These are phyloP conservation scores for Dunckerocampus dactyliophorus DNA, from an alignment of 2,113 vertebrate genomes.

Conservation along the genomic window DNA sequence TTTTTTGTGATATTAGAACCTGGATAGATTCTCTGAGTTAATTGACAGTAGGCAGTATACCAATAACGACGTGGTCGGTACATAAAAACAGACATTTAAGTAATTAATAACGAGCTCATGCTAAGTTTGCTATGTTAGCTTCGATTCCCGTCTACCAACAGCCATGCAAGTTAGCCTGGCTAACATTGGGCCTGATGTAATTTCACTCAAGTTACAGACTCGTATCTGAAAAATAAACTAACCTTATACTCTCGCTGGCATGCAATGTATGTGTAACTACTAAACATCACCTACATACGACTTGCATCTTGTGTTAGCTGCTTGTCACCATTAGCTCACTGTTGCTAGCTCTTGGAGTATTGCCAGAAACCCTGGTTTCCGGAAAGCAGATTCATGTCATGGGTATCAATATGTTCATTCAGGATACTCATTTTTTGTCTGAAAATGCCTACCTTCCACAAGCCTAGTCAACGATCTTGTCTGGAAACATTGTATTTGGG, in stretches of 20 bases:
- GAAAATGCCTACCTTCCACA: no score
- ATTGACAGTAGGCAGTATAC: neutral
- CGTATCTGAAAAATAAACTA: neutral
- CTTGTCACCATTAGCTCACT: neutral
- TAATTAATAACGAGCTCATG: neutral
- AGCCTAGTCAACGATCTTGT: no score
- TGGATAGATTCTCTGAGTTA: neutral
- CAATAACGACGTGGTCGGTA: neutral
- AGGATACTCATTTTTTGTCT: no score
- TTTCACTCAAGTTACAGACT: neutral
- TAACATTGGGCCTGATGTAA: constrained; percentile 25
- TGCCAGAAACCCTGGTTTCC: constrained; percentile 1
- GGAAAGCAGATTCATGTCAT: neutral
- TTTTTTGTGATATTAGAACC: neutral
- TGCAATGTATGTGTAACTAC: no score
- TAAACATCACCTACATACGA: neutral
- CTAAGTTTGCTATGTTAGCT: constrained; percentile 36
- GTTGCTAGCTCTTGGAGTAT: neutral
- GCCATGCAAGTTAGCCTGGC: constrained; percentile 24
- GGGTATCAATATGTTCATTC: neutral
- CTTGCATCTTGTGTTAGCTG: no score
- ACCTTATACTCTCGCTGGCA: neutral
- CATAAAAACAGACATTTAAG: neutral
- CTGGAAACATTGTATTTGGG: no score
- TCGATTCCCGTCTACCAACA: constrained; percentile 11